These are phyloP conservation scores for Ephestia elutella DNA, from an alignment of 1,140 invertebrate species.

Conservation along the genomic window DNA sequence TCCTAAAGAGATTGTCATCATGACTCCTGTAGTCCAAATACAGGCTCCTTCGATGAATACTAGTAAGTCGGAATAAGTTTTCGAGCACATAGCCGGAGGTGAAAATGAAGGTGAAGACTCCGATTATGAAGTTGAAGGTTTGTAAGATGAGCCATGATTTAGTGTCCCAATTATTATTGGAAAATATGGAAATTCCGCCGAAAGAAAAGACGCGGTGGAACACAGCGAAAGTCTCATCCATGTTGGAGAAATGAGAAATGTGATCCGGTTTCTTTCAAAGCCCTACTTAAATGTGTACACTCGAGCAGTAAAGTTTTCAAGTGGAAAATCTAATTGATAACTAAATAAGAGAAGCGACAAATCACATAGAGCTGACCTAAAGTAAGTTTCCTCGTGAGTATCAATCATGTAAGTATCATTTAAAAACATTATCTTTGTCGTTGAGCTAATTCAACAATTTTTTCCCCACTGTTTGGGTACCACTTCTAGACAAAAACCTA, in stretches of 20 bases:
- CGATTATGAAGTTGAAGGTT: slow-evolving; percentile 45
- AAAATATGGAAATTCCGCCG: slow-evolving; percentile 50
- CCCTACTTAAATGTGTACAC: background rate
- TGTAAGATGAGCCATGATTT: slow-evolving; percentile 44
- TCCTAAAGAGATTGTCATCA: slow-evolving; percentile 53
- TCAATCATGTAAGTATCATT: no score
- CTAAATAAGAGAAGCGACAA: no score
- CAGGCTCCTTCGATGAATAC: slow-evolving; percentile 52
- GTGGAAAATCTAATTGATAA: background rate
- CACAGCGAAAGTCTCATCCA: slow-evolving; percentile 44
- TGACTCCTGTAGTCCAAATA: slow-evolving; percentile 56
- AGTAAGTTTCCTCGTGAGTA: no score
- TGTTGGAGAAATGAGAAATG: slow-evolving; percentile 19
- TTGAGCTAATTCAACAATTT: no score
- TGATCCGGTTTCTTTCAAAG: background rate
- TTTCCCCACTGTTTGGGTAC: no score
- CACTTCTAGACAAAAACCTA: no score
- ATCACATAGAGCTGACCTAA: no score
- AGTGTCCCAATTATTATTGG: slow-evolving; percentile 42
- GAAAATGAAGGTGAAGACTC: slow-evolving; percentile 44
- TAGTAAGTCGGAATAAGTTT: slow-evolving; percentile 34
- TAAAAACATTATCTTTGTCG: no score
- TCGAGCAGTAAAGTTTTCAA: background rate
- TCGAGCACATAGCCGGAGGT: slow-evolving; percentile 45
- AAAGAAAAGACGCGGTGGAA: slow-evolving; percentile 48